Percentiles rank a stretch among this genome's conserved stretches.
phyloP scores from a whole-genome alignment of 2,888 invertebrate species.

The Dorcus parallelipipedus region DNA sequence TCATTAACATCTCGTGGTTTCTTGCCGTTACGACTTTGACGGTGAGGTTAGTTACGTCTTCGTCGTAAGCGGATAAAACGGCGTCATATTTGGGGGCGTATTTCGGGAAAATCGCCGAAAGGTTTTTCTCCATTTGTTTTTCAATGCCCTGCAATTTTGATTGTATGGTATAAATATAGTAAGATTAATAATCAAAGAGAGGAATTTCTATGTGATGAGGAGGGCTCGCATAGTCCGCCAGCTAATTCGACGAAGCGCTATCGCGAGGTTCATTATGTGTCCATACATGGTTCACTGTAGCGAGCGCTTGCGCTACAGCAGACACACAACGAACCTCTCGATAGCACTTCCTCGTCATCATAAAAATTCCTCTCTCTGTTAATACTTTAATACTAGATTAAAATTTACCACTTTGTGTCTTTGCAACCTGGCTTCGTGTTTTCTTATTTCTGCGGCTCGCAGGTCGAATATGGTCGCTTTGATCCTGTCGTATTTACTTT shows the following conservation, averaged over 20 bases:
- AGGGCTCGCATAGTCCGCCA: no score
- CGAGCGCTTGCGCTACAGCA: no score
- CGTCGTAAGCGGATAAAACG: not conserved
- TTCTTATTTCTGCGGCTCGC: slow-evolving; percentile 1
- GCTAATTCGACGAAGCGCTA: no score
- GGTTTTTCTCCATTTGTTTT: not conserved
- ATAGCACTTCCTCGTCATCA: no score
- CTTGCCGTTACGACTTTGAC: not conserved
- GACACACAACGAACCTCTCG: no score
- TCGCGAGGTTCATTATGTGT: no score
- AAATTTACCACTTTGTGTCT: slow-evolving; percentile 4
- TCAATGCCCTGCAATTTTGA: not conserved
- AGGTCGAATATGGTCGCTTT: slow-evolving; percentile 6
- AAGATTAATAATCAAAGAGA: not conserved
- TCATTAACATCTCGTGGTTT: slow-evolving; percentile 3
- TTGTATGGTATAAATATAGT: not conserved
- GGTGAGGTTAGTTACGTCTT: slow-evolving; percentile 1
- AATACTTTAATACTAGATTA: no score
- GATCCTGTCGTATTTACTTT: slow-evolving; percentile 5
- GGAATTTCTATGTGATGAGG: no score
- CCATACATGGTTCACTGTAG: no score
- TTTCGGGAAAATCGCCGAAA: slow-evolving; percentile 1
- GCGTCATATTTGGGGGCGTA: slow-evolving; percentile 2
- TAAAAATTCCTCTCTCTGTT: no score
- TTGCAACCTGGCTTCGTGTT: slow-evolving; percentile 3